phyloP scores from a whole-genome alignment of 2,888 invertebrate genomes.

The Drosophila setosimentum region DNA sequence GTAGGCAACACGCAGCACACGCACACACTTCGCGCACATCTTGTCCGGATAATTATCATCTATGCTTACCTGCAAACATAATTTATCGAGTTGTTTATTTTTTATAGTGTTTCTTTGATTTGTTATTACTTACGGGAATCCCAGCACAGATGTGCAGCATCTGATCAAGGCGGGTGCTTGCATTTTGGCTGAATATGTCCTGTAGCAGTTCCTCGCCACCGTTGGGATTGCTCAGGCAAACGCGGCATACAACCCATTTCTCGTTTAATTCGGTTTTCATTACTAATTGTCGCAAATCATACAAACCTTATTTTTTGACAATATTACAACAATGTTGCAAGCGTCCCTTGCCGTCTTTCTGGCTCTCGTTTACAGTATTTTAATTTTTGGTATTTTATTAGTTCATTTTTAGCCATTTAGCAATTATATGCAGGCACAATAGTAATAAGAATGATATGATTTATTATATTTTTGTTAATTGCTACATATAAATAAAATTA shows the following conservation, averaged over 20 bases:
- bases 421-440: neutral
- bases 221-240: constrained; percentile 70
- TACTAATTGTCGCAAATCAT: constrained; percentile 32
- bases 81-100: neutral
- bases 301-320: constrained; percentile 15
- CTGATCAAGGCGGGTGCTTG: constrained; percentile 77
- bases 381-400: constrained; percentile 29
- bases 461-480: neutral
- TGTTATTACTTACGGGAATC: constrained; percentile 73
- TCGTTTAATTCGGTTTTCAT: constrained; percentile 76
- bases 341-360: constrained; percentile 36
- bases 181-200: constrained; percentile 77
- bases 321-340: constrained; percentile 39
- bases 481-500: neutral
- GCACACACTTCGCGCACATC: constrained; percentile 77
- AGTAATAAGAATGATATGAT: neutral
- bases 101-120: neutral
- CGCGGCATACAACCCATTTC: constrained; percentile 82
- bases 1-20: constrained; percentile 73
- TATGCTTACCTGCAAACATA: constrained; percentile 66
- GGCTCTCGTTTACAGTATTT: constrained; percentile 30
- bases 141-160: constrained; percentile 83
- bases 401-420: neutral
- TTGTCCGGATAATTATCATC: constrained; percentile 82
- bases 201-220: constrained; percentile 69